phyloP scores from a whole-genome alignment of 2,888 invertebrate species.

The Prosapia bicincta region DNA sequence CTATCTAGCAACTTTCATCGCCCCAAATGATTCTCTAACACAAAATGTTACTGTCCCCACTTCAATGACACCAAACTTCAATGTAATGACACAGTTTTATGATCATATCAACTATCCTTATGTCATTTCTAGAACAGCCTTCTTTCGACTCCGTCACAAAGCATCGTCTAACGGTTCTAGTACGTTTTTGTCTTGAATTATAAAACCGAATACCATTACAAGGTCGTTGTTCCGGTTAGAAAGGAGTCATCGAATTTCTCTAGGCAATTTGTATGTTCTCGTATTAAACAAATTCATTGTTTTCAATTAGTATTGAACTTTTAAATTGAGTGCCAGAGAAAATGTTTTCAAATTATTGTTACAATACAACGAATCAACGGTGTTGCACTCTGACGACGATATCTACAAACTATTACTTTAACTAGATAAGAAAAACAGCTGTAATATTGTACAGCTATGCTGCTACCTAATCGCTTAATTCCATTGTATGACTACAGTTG shows the following conservation, averaged over 20 bases:
- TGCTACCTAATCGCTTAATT: too few relatives aligned
- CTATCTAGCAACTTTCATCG: neutral
- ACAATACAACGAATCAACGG: neutral
- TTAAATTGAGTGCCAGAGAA: neutral
- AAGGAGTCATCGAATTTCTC: neutral
- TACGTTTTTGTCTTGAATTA: neutral
- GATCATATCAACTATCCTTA: neutral
- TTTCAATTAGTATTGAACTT: neutral
- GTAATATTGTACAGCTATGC: too few relatives aligned
- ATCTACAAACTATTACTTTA: neutral
- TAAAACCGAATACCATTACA: neutral
- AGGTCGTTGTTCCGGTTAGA: neutral
- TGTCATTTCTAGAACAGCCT: neutral
- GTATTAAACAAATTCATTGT: neutral
- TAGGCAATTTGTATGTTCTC: neutral
- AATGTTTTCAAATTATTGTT: too few relatives aligned
- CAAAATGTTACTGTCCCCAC: neutral
- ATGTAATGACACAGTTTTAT: neutral
- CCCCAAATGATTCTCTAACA: neutral
- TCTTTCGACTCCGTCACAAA: neutral
- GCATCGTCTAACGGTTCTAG: neutral
- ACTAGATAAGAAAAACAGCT: neutral
- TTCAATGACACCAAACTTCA: neutral
- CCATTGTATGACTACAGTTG: too few relatives aligned
- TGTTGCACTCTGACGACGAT: neutral